Percentiles rank a stretch among this genome's conserved stretches.
Conservation (phyloP, 1,140 invertebrate genomes). For the Drosophila serrata region DNA sequence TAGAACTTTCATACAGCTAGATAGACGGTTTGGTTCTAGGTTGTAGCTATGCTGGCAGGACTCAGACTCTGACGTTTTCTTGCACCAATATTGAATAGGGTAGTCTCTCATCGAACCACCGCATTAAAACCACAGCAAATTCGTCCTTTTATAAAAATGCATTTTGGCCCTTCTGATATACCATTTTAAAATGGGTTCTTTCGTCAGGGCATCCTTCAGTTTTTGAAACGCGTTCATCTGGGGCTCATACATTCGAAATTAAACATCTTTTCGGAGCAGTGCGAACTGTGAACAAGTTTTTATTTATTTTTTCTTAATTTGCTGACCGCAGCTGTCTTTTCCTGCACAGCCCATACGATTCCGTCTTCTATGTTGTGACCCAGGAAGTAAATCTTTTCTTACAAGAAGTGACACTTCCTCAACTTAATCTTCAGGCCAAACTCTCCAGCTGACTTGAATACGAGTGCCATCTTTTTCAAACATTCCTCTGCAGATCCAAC, state of each 20-base stretch:
- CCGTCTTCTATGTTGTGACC: not conserved
- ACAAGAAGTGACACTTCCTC: not conserved
- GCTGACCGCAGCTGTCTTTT: not conserved
- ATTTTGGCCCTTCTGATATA: not conserved
- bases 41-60: not conserved
- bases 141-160: slow-evolving; percentile 1
- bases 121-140: not conserved
- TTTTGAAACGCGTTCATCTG: not conserved
- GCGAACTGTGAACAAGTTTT: not conserved
- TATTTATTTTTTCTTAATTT: too few species aligned
- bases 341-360: not conserved
- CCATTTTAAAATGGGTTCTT: not conserved
- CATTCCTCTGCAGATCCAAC: not conserved
- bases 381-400: not conserved
- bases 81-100: not conserved
- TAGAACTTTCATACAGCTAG: not conserved
- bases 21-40: not conserved
- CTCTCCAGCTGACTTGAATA: not conserved
- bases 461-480: not conserved
- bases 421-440: not conserved
- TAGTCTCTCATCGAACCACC: not conserved
- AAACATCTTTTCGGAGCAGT: not conserved
- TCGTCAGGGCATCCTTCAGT: not conserved
- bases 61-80: not conserved
- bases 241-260: not conserved